Evolutionary conservation across 2,888 invertebrate genomes (phyloP).

Genomic region (Dinocampus coccinellae): DNA sequence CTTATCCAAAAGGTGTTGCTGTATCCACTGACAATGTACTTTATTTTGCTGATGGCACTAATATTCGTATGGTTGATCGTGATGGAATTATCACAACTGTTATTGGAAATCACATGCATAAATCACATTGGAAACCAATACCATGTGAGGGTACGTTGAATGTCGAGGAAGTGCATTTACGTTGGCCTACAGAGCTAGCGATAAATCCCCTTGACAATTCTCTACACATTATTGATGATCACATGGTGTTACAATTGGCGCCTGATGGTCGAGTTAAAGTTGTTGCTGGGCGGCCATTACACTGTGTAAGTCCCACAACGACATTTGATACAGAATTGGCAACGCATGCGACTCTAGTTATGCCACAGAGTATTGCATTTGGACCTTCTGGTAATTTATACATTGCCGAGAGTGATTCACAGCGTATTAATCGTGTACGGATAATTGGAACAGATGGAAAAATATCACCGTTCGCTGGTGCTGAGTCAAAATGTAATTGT

Average conservation of each 20-base stretch:
- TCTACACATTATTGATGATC: conserved; percentile 95
- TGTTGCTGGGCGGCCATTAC: conserved; percentile 92
- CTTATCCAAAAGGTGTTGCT: conserved; percentile 96
- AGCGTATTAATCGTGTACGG: conserved; percentile 91
- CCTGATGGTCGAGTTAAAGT: conserved; percentile 92
- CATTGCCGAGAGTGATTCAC: conserved; percentile 96
- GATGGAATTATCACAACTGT: conserved; percentile 94
- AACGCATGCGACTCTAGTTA: conserved; percentile 89
- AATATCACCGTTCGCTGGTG: conserved; percentile 93
- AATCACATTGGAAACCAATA: conserved; percentile 93
- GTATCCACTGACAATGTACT: conserved; percentile 92
- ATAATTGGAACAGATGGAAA: conserved; percentile 94
- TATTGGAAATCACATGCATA: conserved; percentile 93
- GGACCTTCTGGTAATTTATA: conserved; percentile 92
- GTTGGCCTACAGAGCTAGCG: conserved; percentile 96
- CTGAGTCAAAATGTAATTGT: conserved; percentile 94
- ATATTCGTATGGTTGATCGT: conserved; percentile 91
- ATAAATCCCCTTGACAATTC: conserved; percentile 96
- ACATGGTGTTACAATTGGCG: conserved; percentile 93
- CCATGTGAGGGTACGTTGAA: conserved; percentile 92
- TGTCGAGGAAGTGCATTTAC: conserved; percentile 91
- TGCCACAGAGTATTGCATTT: conserved; percentile 95
- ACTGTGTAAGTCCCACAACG: conserved; percentile 87
- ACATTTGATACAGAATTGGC: conserved; percentile 89
- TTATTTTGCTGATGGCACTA: conserved; percentile 96